Percentiles rank a stretch among this genome's conserved stretches.
Conservation (phyloP, 2,113 vertebrate genomes). For the Hippopotamus amphibius region DNA sequence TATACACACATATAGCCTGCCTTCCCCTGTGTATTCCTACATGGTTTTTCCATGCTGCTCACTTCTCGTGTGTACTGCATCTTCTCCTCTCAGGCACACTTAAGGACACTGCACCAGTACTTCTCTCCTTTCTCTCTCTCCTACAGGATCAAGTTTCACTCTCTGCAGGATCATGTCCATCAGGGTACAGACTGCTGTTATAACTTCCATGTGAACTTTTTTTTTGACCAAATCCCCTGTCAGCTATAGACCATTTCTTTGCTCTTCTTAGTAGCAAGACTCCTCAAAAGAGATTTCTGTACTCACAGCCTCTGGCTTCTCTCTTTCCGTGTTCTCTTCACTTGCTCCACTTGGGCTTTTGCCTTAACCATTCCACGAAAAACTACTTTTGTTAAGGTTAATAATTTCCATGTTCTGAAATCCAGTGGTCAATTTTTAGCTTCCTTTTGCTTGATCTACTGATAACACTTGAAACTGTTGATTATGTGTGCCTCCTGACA, state of each 20-base stretch:
- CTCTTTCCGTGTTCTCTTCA: not conserved
- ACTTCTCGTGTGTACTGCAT: no score
- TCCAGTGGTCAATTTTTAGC: not conserved
- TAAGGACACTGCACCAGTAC: not conserved
- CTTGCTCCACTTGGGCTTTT: not conserved
- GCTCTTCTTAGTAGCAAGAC: not conserved
- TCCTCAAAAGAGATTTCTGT: not conserved
- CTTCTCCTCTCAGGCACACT: not conserved
- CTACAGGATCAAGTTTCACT: not conserved
- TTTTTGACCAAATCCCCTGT: not conserved
- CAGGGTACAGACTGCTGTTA: not conserved
- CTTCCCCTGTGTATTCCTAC: fast-evolving
- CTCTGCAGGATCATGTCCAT: not conserved
- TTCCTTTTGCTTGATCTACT: not conserved
- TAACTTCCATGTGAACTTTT: not conserved
- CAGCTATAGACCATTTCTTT: not conserved
- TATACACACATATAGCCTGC: not conserved
- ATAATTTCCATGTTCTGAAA: not conserved
- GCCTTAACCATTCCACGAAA: not conserved
- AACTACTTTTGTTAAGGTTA: not conserved
- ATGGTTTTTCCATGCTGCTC: not conserved
- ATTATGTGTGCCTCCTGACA: not conserved
- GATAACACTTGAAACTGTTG: not conserved
- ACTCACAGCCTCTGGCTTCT: not conserved
- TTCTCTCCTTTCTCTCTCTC: not conserved